Percentiles rank a stretch among this genome's conserved stretches.
These are phyloP conservation scores for Notolabrus celidotus DNA, from an alignment of 2,797 vertebrate species.

Conservation along the genomic window DNA sequence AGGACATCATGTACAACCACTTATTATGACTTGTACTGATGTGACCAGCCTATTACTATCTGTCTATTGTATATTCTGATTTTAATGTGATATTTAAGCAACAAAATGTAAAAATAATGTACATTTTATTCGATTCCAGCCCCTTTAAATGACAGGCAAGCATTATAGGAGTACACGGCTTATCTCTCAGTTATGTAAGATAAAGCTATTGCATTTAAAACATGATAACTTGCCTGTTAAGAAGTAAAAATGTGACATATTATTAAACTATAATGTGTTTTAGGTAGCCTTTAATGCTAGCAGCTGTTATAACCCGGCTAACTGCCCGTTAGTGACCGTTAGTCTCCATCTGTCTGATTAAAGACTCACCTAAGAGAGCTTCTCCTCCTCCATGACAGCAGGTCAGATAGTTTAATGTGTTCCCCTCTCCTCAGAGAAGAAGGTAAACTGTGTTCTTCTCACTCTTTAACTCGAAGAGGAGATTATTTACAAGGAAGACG, in stretches of 20 bases:
- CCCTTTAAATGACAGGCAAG: neutral
- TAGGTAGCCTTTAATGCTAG: neutral
- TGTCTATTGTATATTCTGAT: too few species aligned
- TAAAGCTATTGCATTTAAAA: conserved; percentile 7
- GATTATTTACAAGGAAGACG: neutral
- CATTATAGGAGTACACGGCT: neutral
- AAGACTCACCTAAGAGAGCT: conserved; percentile 20
- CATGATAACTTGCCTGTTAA: neutral
- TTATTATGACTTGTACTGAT: too few species aligned
- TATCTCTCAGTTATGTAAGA: conserved; percentile 28
- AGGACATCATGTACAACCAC: too few species aligned
- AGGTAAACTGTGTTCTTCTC: fast-evolving
- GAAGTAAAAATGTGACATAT: neutral
- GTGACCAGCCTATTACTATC: too few species aligned
- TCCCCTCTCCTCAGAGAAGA: neutral
- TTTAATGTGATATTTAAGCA: too few species aligned
- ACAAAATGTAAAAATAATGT: too few species aligned
- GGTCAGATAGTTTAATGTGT: fast-evolving
- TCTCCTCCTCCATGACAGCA: conserved; percentile 11
- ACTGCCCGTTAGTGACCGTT: neutral
- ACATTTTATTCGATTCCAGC: neutral
- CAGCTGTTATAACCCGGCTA: conserved; percentile 15
- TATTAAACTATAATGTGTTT: fast-evolving
- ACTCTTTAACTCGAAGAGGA: neutral
- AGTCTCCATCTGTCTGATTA: too few species aligned